Evolutionary conservation across 2,888 invertebrate species (phyloP).

Genomic region (Caenorhabditis sp.): DNA sequence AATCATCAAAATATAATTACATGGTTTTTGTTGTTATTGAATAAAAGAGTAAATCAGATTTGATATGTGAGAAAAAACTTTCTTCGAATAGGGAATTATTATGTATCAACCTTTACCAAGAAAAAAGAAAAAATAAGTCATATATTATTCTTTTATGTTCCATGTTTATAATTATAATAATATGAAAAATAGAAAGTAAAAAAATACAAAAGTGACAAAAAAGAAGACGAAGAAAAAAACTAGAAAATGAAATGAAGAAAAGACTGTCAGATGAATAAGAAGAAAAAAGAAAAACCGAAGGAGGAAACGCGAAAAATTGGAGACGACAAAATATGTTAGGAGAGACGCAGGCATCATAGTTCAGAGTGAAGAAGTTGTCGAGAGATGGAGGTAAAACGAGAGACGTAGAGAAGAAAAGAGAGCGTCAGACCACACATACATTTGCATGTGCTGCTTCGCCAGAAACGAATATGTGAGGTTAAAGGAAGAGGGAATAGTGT

Average conservation of each 20-base stretch:
- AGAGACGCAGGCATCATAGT: not conserved
- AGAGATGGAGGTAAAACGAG: not conserved
- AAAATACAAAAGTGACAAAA: not conserved
- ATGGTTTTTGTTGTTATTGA: no score
- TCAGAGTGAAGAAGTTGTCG: not conserved
- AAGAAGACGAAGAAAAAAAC: not conserved
- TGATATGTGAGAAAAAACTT: no score
- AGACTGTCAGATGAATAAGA: constrained; percentile 1
- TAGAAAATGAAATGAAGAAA: constrained; percentile 5
- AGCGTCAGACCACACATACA: not conserved
- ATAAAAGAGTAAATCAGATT: no score
- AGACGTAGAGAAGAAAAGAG: not conserved
- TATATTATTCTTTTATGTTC: no score
- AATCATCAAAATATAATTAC: no score
- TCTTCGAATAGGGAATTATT: no score
- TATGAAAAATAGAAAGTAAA: no score
- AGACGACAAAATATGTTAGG: not conserved
- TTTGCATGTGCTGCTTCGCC: constrained; percentile 3
- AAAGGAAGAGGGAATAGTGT: not conserved
- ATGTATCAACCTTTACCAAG: no score
- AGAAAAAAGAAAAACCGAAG: not conserved
- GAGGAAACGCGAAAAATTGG: not conserved
- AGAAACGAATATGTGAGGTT: not conserved
- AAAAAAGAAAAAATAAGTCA: no score
- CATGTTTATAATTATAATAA: no score